Evolutionary conservation across 2,113 vertebrate genomes (phyloP).

Genomic region (Albula goreensis): DNA sequence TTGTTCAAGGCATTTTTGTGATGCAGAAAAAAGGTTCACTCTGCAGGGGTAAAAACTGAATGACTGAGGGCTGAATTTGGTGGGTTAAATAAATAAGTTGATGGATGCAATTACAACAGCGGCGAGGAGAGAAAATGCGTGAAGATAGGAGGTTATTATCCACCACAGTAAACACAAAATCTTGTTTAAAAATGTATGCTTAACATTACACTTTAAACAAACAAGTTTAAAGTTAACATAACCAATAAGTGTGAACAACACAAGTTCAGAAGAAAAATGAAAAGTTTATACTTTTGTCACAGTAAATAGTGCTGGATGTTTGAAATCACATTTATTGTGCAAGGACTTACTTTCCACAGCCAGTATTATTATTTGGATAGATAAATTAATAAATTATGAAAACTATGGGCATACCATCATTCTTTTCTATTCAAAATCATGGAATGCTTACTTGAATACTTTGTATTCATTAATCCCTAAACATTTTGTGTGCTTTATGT

Average conservation of each 20-base stretch:
- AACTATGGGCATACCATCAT: neutral
- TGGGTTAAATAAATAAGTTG: no score
- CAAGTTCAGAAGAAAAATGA: no score
- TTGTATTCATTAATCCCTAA: neutral
- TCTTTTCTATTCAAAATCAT: neutral
- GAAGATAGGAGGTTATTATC: neutral
- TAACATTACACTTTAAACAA: neutral
- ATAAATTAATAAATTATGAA: neutral
- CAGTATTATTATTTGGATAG: neutral
- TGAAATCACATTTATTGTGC: neutral
- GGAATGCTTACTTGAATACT: neutral
- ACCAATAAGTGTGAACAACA: no score
- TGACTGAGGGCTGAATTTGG: no score
- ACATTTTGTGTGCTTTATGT: neutral
- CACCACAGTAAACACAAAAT: neutral
- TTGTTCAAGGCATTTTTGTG: no score
- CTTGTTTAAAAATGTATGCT: neutral
- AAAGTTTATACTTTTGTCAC: neutral
- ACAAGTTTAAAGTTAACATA: no score
- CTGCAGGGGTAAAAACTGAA: no score
- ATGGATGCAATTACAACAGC: neutral
- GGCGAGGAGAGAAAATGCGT: neutral
- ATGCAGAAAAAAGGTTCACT: no score
- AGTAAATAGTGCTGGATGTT: neutral
- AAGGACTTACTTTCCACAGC: neutral